These are phyloP conservation scores for Sebastes trivittatus DNA, from an alignment of 2,797 vertebrate species.

Conservation along the genomic window DNA sequence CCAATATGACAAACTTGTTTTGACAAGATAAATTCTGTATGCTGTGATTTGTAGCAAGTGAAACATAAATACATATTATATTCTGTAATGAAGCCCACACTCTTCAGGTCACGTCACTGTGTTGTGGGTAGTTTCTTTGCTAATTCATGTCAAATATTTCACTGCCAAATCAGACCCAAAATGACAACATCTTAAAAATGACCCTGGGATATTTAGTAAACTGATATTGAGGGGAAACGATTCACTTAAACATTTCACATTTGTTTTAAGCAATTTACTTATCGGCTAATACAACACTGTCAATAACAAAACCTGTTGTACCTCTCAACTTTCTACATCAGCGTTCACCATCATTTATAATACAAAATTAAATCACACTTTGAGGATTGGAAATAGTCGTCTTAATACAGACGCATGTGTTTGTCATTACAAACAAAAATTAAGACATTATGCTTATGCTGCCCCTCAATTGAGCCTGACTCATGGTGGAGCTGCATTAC, in stretches of 20 bases:
- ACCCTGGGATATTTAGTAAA: background rate
- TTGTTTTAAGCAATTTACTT: constrained; percentile 32
- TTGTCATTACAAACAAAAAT: constrained; percentile 36
- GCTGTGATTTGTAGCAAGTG: background rate
- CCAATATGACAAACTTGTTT: background rate
- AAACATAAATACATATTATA: background rate
- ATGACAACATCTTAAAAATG: background rate
- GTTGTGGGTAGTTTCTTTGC: background rate
- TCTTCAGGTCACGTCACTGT: background rate
- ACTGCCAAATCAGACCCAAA: constrained; percentile 9
- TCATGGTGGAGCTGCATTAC: background rate
- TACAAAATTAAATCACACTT: constrained; percentile 31
- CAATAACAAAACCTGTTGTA: constrained; percentile 21
- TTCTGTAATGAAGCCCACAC: background rate
- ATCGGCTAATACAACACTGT: constrained; percentile 17
- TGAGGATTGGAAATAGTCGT: constrained; percentile 30
- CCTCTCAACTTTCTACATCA: constrained; percentile 6
- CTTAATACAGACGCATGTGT: constrained; percentile 28
- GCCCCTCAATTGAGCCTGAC: background rate
- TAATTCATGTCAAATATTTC: background rate
- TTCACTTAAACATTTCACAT: constrained; percentile 41
- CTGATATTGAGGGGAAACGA: background rate
- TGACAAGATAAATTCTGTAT: background rate
- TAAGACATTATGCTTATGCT: constrained; percentile 34
- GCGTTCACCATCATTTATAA: constrained; percentile 12